Evolutionary conservation across 2,888 invertebrate species (phyloP).

Genomic region (Imbricaverruca yamaguchii): DNA sequence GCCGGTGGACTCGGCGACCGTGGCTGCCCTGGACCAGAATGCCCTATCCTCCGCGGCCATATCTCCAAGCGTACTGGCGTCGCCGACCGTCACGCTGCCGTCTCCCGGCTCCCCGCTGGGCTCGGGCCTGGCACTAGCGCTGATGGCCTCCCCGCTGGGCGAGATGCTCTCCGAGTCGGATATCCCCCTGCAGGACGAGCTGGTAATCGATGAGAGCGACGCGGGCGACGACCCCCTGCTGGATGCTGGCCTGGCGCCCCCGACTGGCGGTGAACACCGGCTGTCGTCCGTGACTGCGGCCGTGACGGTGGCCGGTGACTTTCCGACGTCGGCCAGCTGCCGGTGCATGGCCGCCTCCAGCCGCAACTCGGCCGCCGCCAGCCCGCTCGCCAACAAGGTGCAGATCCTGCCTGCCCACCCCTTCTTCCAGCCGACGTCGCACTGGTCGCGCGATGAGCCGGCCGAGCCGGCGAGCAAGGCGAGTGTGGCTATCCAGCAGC

Average conservation of each 20-base stretch:
- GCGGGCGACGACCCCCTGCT: too few species aligned
- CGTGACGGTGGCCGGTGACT: too few species aligned
- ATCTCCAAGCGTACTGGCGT: neutral
- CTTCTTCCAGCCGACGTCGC: too few species aligned
- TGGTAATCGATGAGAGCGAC: neutral
- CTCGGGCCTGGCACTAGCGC: neutral
- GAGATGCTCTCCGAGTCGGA: neutral
- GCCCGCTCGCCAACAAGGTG: neutral
- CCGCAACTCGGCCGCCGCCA: too few species aligned
- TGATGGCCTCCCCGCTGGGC: neutral
- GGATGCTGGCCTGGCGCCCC: too few species aligned
- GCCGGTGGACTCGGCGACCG: neutral
- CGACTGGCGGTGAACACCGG: too few species aligned
- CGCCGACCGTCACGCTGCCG: neutral
- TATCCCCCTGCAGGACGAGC: neutral
- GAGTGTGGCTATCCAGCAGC: constrained; percentile 5
- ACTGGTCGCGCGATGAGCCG: neutral
- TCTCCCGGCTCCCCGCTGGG: neutral
- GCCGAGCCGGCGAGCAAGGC: neutral
- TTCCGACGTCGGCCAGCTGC: too few species aligned
- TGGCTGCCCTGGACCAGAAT: neutral
- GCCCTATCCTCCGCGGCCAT: neutral
- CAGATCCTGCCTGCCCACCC: constrained; percentile 7
- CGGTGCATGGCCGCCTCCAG: too few species aligned
- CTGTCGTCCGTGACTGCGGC: too few species aligned